Base-by-base conservation (phyloP, 2,888 invertebrate genomes). In the Auanema freiburgensis region DNA sequence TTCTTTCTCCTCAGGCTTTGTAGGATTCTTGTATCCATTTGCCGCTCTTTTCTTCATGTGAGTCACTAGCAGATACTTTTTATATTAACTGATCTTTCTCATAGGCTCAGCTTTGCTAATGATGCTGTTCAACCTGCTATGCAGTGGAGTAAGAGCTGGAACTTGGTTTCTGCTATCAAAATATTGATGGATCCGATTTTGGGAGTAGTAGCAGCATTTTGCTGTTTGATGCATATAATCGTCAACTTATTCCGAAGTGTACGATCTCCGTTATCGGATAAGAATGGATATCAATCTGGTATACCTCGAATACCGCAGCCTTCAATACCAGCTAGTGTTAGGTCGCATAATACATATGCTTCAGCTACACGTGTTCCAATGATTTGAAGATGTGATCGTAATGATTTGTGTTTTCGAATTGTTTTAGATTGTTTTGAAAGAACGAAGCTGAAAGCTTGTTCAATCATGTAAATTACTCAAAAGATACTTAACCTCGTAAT, bases 261-360 rank as follows among this genome's bases (percentile, higher is more conserved):
- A 18, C 56, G 62, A 50, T 57, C 57, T 18, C 57, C 57, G 10
- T 66, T 69, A 53, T 65, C 59, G 3, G 64, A 65, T 58, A 78
- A 78, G 54, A 66, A 67, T 52, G 78, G 77, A 50, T 78, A 78
- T 61, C 77, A 76, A 46, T 74, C 77, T 6, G 78, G 76, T 18
- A 60, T 69, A 18, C 71, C 71, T 18, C 61, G 64, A 42, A 52
- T 67, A 11, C 71, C 68, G 1, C 66, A 59, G 41, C 71, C 74
- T 4, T 64, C 71, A n/a, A 70, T 71, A 21, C 74, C 72, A 0
- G 68, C 65, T 51, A 71, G 68, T 53, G 50, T 67, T 2, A 58
- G 70, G 33, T 69, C 70, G 11, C 57, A 63, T 50, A 71, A 70
- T 53, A 73, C 73, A 18, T 73, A 73, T 42, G 68, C 73, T 5